phyloP scores from a whole-genome alignment of 37 sponge, comb jelly and placozoan genomes.

The Aplysina aerophoba region DNA sequence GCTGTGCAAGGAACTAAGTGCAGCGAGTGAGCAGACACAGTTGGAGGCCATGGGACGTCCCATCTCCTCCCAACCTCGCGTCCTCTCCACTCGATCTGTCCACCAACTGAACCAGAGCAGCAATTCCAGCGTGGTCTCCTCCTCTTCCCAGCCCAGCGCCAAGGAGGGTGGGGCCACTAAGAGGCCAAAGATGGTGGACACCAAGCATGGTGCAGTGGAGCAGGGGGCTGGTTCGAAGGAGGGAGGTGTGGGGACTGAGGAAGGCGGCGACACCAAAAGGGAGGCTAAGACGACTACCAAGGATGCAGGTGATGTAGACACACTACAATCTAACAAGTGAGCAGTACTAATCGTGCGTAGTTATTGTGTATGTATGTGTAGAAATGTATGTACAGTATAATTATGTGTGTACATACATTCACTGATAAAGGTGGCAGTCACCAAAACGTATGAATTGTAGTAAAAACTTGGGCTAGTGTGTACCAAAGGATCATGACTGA shows the following conservation, averaged over 20 bases:
- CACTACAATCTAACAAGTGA: constrained; percentile 14
- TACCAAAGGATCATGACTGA: no score
- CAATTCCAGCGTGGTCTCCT: background rate
- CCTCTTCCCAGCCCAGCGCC: background rate
- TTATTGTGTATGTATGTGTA: no score
- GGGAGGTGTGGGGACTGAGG: background rate
- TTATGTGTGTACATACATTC: no score
- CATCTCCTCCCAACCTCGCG: constrained; percentile 42
- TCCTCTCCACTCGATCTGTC: constrained; percentile 24
- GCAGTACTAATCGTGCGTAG: background rate
- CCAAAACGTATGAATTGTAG: no score
- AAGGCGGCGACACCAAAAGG: background rate
- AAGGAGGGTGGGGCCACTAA: background rate
- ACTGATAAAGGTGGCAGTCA: no score
- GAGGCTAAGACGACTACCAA: background rate
- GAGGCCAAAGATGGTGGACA: background rate
- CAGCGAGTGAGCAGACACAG: background rate
- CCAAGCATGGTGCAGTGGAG: background rate
- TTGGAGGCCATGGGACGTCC: constrained; percentile 75
- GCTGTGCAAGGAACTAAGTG: constrained; percentile 25
- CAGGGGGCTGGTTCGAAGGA: background rate
- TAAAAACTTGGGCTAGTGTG: no score
- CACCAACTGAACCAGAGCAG: background rate
- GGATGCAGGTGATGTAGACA: background rate
- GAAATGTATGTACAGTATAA: no score